Evolutionary conservation across 2,888 invertebrate genomes (phyloP).

Genomic region (Synanthedon myopaeformis): DNA sequence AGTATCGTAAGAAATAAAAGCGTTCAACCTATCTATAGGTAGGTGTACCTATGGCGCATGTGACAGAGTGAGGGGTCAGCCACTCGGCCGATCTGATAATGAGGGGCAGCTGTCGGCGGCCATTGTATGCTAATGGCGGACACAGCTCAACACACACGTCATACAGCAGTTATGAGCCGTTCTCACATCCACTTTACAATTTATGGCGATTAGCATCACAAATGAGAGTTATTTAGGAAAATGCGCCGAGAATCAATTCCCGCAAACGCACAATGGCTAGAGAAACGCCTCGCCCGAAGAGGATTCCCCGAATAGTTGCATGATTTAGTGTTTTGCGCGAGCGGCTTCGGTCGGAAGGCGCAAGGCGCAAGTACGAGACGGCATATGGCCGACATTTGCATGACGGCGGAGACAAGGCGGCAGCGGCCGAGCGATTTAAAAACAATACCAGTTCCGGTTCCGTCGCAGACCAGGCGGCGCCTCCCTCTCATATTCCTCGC

Average conservation of each 20-base stretch:
- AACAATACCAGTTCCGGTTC: slow-evolving; percentile 37
- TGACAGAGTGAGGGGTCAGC: slow-evolving; percentile 1
- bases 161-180: slow-evolving; percentile 2
- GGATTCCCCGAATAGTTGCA: not conserved
- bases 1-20: too few species aligned
- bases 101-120: slow-evolving; percentile 1
- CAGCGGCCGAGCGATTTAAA: slow-evolving; percentile 17
- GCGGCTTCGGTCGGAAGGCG: too few species aligned
- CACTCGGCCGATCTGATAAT: not conserved
- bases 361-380: not conserved
- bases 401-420: not conserved
- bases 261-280: not conserved
- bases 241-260: not conserved
- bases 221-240: not conserved
- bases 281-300: too few species aligned
- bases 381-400: not conserved
- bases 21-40: not conserved
- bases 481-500: slow-evolving; percentile 4
- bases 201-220: not conserved
- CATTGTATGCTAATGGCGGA: slow-evolving; percentile 5
- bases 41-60: not conserved
- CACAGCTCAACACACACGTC: not conserved
- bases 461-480: slow-evolving; percentile 31
- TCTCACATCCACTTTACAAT: slow-evolving; percentile 1
- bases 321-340: not conserved